A percentile compares a stretch with the other conserved stretches of the same genome.
These are phyloP conservation scores for Rhinogobius similis DNA, from an alignment of 2,113 vertebrate species.

Conservation along the genomic window DNA sequence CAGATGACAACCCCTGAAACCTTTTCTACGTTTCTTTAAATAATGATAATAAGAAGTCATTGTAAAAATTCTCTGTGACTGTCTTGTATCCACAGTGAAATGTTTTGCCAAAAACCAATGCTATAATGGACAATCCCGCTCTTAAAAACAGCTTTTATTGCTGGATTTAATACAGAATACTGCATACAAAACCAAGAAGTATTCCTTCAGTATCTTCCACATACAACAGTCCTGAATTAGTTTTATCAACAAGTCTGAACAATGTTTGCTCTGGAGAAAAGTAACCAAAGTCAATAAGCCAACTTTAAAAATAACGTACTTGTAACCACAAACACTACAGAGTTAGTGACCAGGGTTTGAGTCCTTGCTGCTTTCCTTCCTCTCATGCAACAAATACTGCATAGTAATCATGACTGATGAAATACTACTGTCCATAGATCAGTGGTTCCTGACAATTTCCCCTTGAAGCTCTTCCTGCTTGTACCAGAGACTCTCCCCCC, in stretches of 20 bases:
- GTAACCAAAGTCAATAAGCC: background rate
- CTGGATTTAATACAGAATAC: constrained; percentile 30
- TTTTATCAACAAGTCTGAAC: constrained; percentile 23
- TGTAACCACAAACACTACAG: background rate
- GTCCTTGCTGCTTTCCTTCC: background rate
- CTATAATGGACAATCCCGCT: background rate
- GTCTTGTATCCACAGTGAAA: background rate
- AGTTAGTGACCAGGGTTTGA: too few relatives aligned
- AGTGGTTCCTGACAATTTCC: background rate
- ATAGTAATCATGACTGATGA: too few relatives aligned
- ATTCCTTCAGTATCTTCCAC: constrained; percentile 33
- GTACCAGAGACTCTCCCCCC: background rate
- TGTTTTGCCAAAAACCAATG: background rate
- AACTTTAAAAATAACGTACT: background rate
- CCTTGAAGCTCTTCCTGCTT: background rate
- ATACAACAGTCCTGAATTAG: constrained; percentile 30
- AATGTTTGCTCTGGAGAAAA: background rate
- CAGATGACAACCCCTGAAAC: too few relatives aligned
- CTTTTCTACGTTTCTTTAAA: too few relatives aligned
- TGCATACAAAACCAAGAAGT: constrained; percentile 21
- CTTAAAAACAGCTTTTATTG: constrained; percentile 19
- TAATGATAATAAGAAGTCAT: too few relatives aligned
- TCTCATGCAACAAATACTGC: too few relatives aligned
- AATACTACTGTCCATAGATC: too few relatives aligned
- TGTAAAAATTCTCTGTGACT: background rate